Conservation (phyloP, 2,113 vertebrate species). For the Calyptomena viridis region DNA sequence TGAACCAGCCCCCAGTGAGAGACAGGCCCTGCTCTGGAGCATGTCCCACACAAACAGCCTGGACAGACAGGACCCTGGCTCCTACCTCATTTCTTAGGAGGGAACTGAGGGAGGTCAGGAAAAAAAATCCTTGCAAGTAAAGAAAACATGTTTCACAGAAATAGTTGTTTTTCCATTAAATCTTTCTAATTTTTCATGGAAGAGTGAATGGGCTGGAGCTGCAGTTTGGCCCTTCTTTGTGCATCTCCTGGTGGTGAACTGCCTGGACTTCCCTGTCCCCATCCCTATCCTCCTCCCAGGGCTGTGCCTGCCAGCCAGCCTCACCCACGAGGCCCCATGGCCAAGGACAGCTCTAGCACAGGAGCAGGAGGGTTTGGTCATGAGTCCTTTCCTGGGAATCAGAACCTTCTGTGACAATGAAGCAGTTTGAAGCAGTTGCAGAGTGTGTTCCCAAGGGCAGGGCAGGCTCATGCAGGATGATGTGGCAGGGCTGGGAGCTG, state of each 20-base stretch:
- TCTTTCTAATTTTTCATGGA: not conserved
- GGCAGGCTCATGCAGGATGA: not conserved
- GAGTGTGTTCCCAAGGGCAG: not conserved
- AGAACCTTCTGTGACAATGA: not conserved
- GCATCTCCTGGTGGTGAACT: not conserved
- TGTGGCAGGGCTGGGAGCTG: not conserved
- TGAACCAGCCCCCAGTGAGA: not conserved
- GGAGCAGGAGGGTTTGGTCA: not conserved
- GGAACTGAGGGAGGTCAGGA: not conserved
- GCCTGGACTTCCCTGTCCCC: not conserved
- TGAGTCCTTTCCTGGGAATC: not conserved
- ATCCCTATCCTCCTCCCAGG: not conserved
- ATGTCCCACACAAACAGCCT: not conserved
- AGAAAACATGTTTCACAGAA: not conserved
- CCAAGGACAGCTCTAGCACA: not conserved
- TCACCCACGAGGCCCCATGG: fast-evolving
- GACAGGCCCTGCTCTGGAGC: not conserved
- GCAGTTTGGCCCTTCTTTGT: not conserved
- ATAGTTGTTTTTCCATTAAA: not conserved
- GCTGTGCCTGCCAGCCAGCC: not conserved
- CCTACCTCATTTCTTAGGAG: not conserved
- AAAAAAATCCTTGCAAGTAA: not conserved
- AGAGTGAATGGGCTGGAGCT: not conserved
- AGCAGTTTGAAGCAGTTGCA: not conserved
- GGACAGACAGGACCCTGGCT: not conserved